These are phyloP conservation scores for Danionella cerebrum DNA, from an alignment of 2,113 vertebrate species.

Conservation along the genomic window DNA sequence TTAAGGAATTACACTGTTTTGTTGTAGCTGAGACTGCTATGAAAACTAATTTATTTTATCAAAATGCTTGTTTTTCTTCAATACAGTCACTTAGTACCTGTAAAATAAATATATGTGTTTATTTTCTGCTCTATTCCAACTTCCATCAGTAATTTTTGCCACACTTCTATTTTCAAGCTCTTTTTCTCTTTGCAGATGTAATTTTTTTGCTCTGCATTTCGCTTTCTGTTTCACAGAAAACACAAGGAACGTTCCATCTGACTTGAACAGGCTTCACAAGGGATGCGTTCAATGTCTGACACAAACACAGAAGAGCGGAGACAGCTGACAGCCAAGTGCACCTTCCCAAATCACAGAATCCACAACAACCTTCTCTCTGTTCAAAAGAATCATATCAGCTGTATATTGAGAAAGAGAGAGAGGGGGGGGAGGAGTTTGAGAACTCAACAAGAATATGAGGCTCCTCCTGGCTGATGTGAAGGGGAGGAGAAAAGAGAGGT, in stretches of 20 bases:
- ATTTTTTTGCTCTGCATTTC: constrained; percentile 1
- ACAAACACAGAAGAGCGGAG: constrained; percentile 26
- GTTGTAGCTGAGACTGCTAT: too few relatives aligned
- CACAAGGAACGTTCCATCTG: constrained; percentile 28
- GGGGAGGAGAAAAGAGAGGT: constrained; percentile 44
- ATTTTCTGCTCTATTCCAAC: too few relatives aligned
- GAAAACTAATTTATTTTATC: too few relatives aligned
- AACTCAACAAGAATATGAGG: too few relatives aligned
- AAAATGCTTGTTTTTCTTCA: too few relatives aligned
- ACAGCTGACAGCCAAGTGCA: constrained; percentile 36
- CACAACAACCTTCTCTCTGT: too few relatives aligned
- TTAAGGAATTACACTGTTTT: too few relatives aligned
- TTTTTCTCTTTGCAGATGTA: neutral
- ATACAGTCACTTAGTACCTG: too few relatives aligned
- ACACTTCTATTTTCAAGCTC: too few relatives aligned
- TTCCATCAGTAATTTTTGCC: too few relatives aligned
- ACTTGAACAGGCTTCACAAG: constrained; percentile 29
- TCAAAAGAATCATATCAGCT: too few relatives aligned
- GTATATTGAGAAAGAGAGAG: constrained; percentile 1
- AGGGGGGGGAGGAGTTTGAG: constrained; percentile 26
- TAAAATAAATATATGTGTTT: too few relatives aligned
- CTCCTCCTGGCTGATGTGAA: constrained; percentile 10
- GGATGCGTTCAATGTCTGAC: constrained; percentile 43
- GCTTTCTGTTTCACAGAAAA: constrained; percentile 42
- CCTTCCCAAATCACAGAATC: constrained; percentile 25